Evolutionary conservation across 2,113 vertebrate species (phyloP).

Genomic region (Hyperopisus bebe): DNA sequence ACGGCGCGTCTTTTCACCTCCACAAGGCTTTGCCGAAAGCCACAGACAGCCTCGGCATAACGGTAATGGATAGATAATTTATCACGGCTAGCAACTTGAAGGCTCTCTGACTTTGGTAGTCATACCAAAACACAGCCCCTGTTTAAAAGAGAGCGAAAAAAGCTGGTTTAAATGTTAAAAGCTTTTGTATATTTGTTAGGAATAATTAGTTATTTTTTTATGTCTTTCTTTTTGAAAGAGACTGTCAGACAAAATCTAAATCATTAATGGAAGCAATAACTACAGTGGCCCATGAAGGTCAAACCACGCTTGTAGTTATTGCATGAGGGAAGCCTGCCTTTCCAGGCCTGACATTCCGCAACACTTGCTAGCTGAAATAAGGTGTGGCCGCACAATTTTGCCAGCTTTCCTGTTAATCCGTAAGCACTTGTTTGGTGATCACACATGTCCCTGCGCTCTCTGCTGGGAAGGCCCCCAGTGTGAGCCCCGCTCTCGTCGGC

Average conservation of each 20-base stretch:
- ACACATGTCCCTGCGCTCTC: neutral
- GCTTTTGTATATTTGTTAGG: slow-evolving; percentile 68
- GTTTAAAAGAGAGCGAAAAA: slow-evolving; percentile 61
- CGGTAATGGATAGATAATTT: slow-evolving; percentile 72
- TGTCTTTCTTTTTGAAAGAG: slow-evolving; percentile 50
- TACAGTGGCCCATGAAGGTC: neutral
- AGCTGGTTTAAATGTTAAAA: neutral
- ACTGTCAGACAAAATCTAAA: slow-evolving; percentile 67
- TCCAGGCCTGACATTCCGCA: neutral
- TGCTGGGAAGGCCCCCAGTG: neutral
- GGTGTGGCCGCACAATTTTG: neutral
- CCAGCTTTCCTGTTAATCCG: neutral
- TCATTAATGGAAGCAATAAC: slow-evolving; percentile 37
- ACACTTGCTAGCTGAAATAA: neutral
- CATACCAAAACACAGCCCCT: slow-evolving; percentile 49
- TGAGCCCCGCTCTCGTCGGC: slow-evolving; percentile 33
- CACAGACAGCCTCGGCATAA: slow-evolving; percentile 58
- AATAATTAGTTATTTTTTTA: slow-evolving; percentile 60
- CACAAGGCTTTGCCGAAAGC: neutral
- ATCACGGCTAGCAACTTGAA: slow-evolving; percentile 50
- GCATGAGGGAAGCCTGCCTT: neutral
- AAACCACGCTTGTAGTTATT: neutral
- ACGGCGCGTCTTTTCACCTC: neutral
- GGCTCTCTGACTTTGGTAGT: slow-evolving; percentile 45
- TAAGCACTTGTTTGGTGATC: neutral